These are phyloP conservation scores for Scrobipalpa atriplicella DNA, from an alignment of 2,888 invertebrate species.

Conservation along the genomic window DNA sequence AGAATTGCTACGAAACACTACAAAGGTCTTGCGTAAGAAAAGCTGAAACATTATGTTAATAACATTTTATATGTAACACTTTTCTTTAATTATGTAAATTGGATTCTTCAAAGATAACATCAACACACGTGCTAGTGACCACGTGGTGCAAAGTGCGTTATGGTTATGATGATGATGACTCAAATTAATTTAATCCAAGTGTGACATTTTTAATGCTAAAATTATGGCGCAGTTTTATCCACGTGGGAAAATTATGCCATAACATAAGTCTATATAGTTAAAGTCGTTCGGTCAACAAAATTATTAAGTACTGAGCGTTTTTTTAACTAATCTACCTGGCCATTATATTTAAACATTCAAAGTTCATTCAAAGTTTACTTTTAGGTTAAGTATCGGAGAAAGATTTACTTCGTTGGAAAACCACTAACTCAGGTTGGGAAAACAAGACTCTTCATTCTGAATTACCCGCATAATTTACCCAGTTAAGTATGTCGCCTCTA, in stretches of 20 bases:
- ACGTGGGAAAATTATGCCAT: conserved; percentile 25
- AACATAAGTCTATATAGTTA: no score
- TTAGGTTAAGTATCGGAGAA: no score
- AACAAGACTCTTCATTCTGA: no score
- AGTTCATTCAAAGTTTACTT: no score
- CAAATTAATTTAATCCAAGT: neutral
- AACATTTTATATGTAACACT: neutral
- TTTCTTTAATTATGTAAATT: neutral
- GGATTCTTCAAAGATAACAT: conserved; percentile 6
- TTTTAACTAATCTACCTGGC: no score
- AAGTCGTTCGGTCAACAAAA: no score
- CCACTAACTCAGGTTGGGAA: no score
- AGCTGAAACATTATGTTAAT: conserved; percentile 6
- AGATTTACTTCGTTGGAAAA: no score
- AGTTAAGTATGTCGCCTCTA: neutral
- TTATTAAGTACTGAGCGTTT: no score
- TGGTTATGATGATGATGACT: neutral
- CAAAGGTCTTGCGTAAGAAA: conserved; percentile 11
- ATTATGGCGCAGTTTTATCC: conserved; percentile 33
- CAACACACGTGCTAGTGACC: neutral
- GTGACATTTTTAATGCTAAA: neutral
- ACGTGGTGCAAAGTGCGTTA: neutral
- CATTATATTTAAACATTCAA: no score
- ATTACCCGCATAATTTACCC: no score
- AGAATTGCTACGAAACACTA: neutral